Evolutionary conservation across 1,140 invertebrate species (phyloP).

Genomic region (Lepidotrigona ventralis): DNA sequence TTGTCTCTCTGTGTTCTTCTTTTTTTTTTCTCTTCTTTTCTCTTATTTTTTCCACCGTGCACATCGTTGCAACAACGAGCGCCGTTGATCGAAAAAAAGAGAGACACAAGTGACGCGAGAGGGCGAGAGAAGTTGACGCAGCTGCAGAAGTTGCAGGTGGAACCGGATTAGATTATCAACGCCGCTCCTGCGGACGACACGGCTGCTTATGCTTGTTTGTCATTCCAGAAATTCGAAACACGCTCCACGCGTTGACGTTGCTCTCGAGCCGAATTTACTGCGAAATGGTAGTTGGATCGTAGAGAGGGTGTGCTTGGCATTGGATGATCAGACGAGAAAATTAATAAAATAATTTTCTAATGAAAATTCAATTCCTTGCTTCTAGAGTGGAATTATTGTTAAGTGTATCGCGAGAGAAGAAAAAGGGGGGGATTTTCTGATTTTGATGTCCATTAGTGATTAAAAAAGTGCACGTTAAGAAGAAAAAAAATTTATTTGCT

Average conservation of each 20-base stretch:
- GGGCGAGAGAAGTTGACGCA: conserved; percentile 52
- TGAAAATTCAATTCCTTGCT: background rate
- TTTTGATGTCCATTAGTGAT: background rate
- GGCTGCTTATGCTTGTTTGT: background rate
- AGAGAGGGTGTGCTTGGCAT: background rate
- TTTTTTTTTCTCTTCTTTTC: conserved; percentile 50
- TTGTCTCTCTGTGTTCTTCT: conserved; percentile 54
- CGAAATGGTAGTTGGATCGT: background rate
- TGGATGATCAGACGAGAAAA: background rate
- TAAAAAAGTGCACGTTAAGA: background rate
- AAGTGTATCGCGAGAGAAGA: background rate
- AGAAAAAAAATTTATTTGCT: too few species aligned
- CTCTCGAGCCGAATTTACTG: background rate
- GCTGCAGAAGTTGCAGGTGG: conserved; percentile 47
- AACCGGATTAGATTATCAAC: conserved; percentile 53
- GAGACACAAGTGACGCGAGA: background rate
- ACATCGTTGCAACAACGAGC: conserved; percentile 44
- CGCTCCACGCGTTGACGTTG: background rate
- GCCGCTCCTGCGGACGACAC: background rate
- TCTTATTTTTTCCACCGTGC: conserved; percentile 50
- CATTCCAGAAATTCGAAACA: background rate
- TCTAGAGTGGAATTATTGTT: background rate
- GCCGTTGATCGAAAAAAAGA: conserved; percentile 49
- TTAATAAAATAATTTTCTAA: background rate
- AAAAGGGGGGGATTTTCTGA: background rate